Conservation (phyloP, 2,113 vertebrate genomes). For the Genyomyrus donnyi region DNA sequence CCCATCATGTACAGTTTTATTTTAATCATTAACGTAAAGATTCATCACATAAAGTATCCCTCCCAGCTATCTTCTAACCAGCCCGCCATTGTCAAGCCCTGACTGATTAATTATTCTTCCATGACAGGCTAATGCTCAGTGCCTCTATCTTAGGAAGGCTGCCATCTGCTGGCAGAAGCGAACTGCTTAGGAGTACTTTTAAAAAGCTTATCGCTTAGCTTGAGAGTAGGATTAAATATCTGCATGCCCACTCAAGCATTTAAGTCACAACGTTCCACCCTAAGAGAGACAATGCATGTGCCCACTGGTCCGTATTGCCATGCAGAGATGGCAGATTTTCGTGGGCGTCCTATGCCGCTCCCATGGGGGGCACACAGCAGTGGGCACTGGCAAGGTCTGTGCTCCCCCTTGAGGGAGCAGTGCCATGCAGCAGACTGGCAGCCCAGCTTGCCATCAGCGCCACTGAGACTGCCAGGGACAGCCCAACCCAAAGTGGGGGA, state of each 20-base stretch:
- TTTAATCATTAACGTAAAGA: slow-evolving; percentile 4
- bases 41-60: not conserved
- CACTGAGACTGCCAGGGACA: slow-evolving; percentile 39
- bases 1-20: slow-evolving; percentile 1
- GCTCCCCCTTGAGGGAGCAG: not conserved
- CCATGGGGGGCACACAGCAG: not conserved
- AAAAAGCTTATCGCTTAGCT: not conserved
- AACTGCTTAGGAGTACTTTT: not conserved
- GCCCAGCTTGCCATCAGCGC: slow-evolving; percentile 55
- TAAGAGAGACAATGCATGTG: not conserved
- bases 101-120: not conserved
- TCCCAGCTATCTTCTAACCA: not conserved
- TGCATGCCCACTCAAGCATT: not conserved
- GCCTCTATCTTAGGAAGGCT: not conserved
- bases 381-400: not conserved
- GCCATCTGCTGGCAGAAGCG: not conserved
- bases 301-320: not conserved
- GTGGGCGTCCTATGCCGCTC: not conserved
- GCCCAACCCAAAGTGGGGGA: slow-evolving; percentile 16
- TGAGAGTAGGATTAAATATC: not conserved
- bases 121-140: not conserved
- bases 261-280: not conserved
- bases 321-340: not conserved
- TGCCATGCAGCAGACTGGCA: slow-evolving; percentile 41
- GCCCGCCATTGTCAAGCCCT: not conserved